Evolutionary conservation across 2,797 vertebrate genomes (phyloP).

Genomic region (Triplophysa yarkandensis): DNA sequence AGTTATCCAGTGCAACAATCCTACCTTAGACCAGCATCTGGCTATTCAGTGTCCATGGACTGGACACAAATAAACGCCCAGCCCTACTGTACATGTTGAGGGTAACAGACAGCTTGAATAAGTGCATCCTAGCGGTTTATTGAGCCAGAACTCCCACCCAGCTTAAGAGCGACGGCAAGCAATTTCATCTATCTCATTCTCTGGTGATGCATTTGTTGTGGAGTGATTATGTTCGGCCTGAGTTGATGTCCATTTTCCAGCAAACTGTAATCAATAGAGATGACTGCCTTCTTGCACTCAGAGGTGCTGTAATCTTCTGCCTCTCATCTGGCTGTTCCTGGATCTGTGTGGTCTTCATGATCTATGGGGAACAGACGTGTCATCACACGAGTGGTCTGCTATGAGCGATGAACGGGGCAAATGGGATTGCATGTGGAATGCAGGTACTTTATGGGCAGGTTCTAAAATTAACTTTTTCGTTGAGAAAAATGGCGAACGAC

Average conservation of each 20-base stretch:
- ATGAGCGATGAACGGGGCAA: conserved; percentile 12
- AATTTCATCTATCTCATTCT: conserved; percentile 41
- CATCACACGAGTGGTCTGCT: neutral
- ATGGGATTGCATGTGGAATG: conserved; percentile 19
- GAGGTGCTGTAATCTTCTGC: conserved; percentile 19
- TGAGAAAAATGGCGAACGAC: neutral
- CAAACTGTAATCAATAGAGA: conserved; percentile 50
- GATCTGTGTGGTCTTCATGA: conserved; percentile 16
- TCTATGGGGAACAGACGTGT: neutral
- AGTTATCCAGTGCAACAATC: too few relatives aligned
- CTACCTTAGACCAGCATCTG: neutral
- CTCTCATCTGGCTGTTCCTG: conserved; percentile 17
- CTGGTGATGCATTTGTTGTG: conserved; percentile 47
- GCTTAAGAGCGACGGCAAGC: conserved; percentile 46
- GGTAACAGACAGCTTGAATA: conserved; percentile 29
- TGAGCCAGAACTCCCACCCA: conserved; percentile 41
- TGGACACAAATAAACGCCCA: conserved; percentile 12
- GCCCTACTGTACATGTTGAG: conserved; percentile 7
- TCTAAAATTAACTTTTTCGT: neutral
- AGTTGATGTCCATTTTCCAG: conserved; percentile 37
- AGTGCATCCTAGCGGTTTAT: conserved; percentile 44
- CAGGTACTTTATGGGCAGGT: neutral
- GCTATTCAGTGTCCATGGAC: neutral
- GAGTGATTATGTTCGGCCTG: conserved; percentile 44
- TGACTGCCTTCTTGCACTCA: conserved; percentile 36